These are phyloP conservation scores for Candidula unifasciata DNA, from an alignment of 2,888 invertebrate species.

Conservation along the genomic window DNA sequence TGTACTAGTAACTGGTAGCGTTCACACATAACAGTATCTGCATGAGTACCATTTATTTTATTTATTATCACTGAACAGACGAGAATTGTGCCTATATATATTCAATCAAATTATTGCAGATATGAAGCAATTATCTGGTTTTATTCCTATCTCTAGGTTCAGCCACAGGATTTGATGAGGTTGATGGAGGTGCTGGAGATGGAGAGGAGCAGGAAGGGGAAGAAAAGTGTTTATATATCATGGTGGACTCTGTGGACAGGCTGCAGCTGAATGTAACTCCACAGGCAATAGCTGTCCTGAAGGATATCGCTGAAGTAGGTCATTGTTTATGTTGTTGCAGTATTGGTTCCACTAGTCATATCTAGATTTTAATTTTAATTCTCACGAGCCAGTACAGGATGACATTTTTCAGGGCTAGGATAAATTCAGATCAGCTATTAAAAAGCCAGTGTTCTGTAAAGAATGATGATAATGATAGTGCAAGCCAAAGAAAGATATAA, in stretches of 20 bases:
- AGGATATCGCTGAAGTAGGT: slow-evolving; percentile 77
- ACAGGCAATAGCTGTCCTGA: slow-evolving; percentile 82
- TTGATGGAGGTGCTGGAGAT: slow-evolving; percentile 51
- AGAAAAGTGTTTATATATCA: slow-evolving; percentile 82
- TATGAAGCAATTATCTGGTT: neutral
- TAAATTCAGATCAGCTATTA: too few relatives aligned
- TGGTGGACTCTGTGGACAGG: slow-evolving; percentile 84
- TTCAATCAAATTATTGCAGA: neutral
- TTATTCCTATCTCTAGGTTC: slow-evolving; percentile 21
- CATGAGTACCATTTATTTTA: neutral
- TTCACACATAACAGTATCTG: too few relatives aligned
- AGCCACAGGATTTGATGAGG: slow-evolving; percentile 55
- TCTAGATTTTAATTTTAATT: neutral
- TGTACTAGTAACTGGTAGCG: too few relatives aligned
- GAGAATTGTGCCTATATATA: neutral
- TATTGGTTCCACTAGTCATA: neutral
- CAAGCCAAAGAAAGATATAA: too few relatives aligned
- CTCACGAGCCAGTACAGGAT: too few relatives aligned
- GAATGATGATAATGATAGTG: too few relatives aligned
- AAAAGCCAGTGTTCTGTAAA: too few relatives aligned
- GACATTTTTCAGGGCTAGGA: too few relatives aligned
- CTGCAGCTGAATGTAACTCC: slow-evolving; percentile 86
- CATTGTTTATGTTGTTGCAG: neutral
- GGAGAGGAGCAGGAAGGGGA: slow-evolving; percentile 54
- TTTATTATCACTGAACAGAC: too few relatives aligned